phyloP scores from a whole-genome alignment of 2,888 invertebrate species.

The Bruchidius siliquastri region DNA sequence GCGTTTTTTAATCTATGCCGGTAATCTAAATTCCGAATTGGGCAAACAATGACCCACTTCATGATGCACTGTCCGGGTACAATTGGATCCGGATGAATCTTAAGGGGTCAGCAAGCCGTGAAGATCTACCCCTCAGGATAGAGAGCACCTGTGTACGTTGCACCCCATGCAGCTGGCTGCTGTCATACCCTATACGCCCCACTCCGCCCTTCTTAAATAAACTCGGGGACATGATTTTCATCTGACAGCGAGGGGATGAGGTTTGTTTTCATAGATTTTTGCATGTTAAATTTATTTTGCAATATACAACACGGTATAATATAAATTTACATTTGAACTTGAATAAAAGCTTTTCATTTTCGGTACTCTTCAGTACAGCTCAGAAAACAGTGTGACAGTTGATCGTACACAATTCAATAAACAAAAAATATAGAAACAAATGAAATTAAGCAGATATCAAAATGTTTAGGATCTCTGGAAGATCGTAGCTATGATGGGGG shows the following conservation, averaged over 20 bases:
- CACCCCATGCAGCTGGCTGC: not conserved
- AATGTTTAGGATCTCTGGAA: no score
- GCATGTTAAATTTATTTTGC: conserved; percentile 4
- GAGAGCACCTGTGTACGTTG: conserved; percentile 30
- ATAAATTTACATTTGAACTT: no score
- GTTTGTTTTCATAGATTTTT: not conserved
- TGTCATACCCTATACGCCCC: not conserved
- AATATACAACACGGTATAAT: no score
- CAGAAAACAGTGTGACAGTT: no score
- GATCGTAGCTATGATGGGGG: no score
- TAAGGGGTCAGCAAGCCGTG: conserved; percentile 34
- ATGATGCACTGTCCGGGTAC: conserved; percentile 18
- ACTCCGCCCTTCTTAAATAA: not conserved
- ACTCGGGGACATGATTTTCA: not conserved
- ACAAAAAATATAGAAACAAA: no score
- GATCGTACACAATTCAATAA: no score
- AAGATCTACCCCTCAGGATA: conserved; percentile 35
- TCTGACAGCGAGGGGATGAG: not conserved
- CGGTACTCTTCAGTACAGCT: no score
- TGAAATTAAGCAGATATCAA: no score
- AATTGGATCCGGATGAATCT: conserved; percentile 25
- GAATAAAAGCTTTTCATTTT: no score
- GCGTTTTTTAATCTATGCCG: conserved; percentile 20
- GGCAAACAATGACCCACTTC: conserved; percentile 20
- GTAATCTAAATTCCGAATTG: conserved; percentile 20